Evolutionary conservation across 2,888 invertebrate genomes (phyloP), one percentile per base, ranked within the genome.

Genomic region (Entomobrya proxima): DNA sequence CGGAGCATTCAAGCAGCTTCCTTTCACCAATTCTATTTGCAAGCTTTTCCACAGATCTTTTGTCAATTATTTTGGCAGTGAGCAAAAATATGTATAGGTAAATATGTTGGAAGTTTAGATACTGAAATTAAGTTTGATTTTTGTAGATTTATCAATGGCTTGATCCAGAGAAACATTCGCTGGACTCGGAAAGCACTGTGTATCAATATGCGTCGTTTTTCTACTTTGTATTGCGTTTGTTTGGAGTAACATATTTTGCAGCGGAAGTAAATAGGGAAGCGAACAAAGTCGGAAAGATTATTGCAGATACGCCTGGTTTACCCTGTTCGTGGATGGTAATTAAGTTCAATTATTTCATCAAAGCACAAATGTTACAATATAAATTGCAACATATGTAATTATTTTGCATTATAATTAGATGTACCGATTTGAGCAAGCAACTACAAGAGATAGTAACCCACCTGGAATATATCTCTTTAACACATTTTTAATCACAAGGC

Each of bases 391-490:
- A 15, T 35, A 13, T 11, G 44, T 15, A 40, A 40, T 40, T 15
- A 24, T 30, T 30, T 13, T 69, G 30, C 30, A n/a, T 55, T 67
- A 32, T 67, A 1, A 13, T 0, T 18, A 72, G 72, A 72, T 72
- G 72, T 24, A 72, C 18, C 44, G 72, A 13, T 72, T 72, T 72
- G 72, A 72, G 21, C 40, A 72, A 44, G 13, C 24, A 13, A 44
- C 35, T 3, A 44, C 21, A 4, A 40, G 27, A 35, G 21, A 37
- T 2, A 67, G 37, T n/a, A 40, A 72, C 24, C 72, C 44, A 13
- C 72, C 72, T 72, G 72, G 72, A 44, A 72, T 72, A 1, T 72
- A 72, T 24, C 40, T 72, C 15, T 72, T 72, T 15, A 27, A 27
- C 7, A 72, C 44, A 4, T 72, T 72, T n/a, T 47, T 72, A 2